phyloP scores from a whole-genome alignment of 2,888 invertebrate species.

The Cistogaster globosa region DNA sequence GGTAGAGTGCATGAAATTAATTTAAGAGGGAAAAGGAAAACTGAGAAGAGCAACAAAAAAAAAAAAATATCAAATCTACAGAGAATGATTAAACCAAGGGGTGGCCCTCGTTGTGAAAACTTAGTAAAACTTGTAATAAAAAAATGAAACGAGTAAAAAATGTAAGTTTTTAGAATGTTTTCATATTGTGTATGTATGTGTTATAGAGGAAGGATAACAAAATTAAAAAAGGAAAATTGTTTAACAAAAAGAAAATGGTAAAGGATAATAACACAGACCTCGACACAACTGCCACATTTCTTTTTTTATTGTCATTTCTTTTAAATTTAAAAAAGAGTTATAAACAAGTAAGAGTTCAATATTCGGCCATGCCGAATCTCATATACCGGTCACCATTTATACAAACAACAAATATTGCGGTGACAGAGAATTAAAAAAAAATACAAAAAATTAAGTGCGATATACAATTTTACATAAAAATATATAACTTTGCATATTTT shows the following conservation, averaged over 20 bases:
- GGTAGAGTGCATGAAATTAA: constrained; percentile 64
- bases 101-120: constrained; percentile 2
- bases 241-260: constrained; percentile 25
- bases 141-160: not conserved
- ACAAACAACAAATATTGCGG: no score
- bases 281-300: no score
- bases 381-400: no score
- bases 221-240: not conserved
- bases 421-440: no score
- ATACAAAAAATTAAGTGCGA: no score
- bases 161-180: constrained; percentile 47
- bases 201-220: not conserved
- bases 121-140: constrained; percentile 33
- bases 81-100: constrained; percentile 9
- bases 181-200: constrained; percentile 39
- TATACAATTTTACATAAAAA: no score
- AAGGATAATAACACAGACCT: constrained; percentile 59
- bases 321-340: no score
- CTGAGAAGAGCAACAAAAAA: constrained; percentile 20
- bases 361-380: no score
- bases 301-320: no score
- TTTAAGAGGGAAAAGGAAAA: constrained; percentile 54
- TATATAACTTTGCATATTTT: no score
- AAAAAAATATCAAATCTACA: not conserved
- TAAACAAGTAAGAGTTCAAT: no score